Base-by-base conservation (phyloP, 2,888 invertebrate genomes). In the Rotaria socialis region DNA sequence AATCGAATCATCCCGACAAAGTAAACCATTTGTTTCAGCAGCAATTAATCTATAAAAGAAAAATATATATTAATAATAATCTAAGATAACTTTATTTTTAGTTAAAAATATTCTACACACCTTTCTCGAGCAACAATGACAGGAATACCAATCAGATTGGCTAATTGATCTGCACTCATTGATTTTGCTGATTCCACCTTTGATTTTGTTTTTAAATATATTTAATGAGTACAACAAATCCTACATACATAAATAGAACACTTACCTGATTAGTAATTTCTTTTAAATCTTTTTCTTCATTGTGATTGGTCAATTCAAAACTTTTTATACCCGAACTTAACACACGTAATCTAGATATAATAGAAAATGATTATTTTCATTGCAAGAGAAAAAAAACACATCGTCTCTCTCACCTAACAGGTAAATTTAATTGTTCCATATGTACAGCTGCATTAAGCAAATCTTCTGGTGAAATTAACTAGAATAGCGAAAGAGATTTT, bases 401-500 rank as follows among this genome's bases (percentile, higher is more conserved):
- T 50, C 1, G n/a, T 24, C 2, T 24, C 8, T 47, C 47, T 80
- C 6, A 80, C 80, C 80, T 8, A 47, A 80, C 80, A 47, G 80
- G 80, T 80, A 80, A 80, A n/a, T n/a, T 47, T 80, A 80, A 80
- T 80, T 47, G 47, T 43, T 80, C 80, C 80, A 80, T 80, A 80
- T 47, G 80, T 47, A 80, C 47, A 47, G 80, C 80, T 24, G 97
- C 97, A 92, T 95, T 94, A 80, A 97, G 92, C 88, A 98, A 93
- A 93, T 99, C 99, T 91, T 98, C 98, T 0, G 98, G 97, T 0
- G 99, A 99, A 86, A 99, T 92, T 0, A 99, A 93, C 92, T 92
- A 88, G 27, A 90, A 56, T 74, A 35, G 35, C 35, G 87, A 56
- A 47, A 27, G 0, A 84, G 47, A 84, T 14, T 16, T 16, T 52